These are phyloP conservation scores for Abrostola triplasia DNA, from an alignment of 2,888 invertebrate species.

Conservation along the genomic window DNA sequence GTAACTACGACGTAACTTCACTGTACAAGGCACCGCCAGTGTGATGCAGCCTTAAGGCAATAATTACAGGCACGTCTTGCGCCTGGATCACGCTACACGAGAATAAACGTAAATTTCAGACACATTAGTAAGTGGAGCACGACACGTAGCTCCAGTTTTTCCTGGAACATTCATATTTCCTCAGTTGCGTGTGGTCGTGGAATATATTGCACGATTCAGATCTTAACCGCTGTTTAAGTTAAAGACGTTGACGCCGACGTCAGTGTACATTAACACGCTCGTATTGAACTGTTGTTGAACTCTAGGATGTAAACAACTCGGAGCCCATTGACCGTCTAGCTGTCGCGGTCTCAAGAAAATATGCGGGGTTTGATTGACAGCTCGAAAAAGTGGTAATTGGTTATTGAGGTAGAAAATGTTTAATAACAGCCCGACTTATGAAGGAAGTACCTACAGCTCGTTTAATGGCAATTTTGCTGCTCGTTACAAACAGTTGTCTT, in stretches of 20 bases:
- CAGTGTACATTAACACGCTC: slow-evolving; percentile 11
- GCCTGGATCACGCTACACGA: slow-evolving; percentile 18
- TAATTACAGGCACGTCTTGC: slow-evolving; percentile 25
- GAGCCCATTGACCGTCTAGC: not conserved
- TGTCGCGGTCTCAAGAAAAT: too few relatives aligned
- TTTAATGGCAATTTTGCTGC: too few relatives aligned
- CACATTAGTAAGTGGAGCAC: slow-evolving; percentile 41
- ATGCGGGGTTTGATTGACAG: too few relatives aligned
- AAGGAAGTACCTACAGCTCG: too few relatives aligned
- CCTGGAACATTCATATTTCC: slow-evolving; percentile 41
- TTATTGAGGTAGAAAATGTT: too few relatives aligned
- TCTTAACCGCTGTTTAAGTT: slow-evolving; percentile 40
- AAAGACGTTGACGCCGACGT: slow-evolving; percentile 31
- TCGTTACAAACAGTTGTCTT: too few relatives aligned
- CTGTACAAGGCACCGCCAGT: not conserved
- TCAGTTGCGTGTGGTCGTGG: slow-evolving; percentile 31
- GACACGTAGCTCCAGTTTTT: slow-evolving; percentile 48
- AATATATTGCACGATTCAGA: slow-evolving; percentile 35
- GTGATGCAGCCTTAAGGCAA: slow-evolving; percentile 4
- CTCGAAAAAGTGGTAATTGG: too few relatives aligned
- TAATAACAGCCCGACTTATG: too few relatives aligned
- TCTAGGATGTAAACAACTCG: slow-evolving; percentile 12
- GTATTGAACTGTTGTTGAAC: slow-evolving; percentile 28
- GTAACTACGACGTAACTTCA: not conserved
- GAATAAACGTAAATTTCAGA: slow-evolving; percentile 20